A percentile compares a stretch with the other conserved stretches of the same genome.
phyloP scores from a whole-genome alignment of 1,140 invertebrate species.

The Procambarus clarkii region DNA sequence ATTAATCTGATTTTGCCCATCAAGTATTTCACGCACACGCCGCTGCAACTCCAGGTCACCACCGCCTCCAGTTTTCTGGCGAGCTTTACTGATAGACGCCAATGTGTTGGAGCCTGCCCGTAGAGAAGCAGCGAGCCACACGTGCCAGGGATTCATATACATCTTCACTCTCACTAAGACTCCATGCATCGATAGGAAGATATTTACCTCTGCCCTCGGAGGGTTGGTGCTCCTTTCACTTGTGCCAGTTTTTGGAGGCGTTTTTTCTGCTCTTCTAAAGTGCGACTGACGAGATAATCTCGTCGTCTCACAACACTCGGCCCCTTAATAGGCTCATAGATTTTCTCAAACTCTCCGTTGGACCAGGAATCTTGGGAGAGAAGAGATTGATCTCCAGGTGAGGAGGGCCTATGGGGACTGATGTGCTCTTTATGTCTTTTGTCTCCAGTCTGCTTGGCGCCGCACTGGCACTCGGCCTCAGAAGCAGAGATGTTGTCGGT shows the following conservation, averaged over 20 bases:
- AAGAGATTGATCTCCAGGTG: conserved; percentile 24
- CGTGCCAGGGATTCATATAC: conserved; percentile 59
- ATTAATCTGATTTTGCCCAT: conserved; percentile 49
- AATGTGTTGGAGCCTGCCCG: background rate
- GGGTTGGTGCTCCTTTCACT: conserved; percentile 21
- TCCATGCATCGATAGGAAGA: conserved; percentile 63
- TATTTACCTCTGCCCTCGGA: conserved; percentile 11
- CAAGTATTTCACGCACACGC: conserved; percentile 54
- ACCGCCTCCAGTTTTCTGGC: conserved; percentile 20
- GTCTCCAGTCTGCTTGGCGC: conserved; percentile 11
- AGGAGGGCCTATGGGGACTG: background rate
- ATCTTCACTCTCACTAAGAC: conserved; percentile 68
- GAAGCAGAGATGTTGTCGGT: conserved; percentile 24
- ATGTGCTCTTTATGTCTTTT: conserved; percentile 49
- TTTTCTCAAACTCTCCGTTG: conserved; percentile 71
- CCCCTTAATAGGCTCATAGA: conserved; percentile 66
- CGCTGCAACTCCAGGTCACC: conserved; percentile 57
- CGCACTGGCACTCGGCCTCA: conserved; percentile 42
- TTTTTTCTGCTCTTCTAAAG: conserved; percentile 51
- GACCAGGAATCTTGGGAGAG: conserved; percentile 70
- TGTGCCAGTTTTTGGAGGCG: conserved; percentile 17
- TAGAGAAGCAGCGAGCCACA: conserved; percentile 34
- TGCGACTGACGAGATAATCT: conserved; percentile 22
- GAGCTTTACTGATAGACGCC: background rate
- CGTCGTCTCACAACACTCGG: background rate